Base-by-base conservation (phyloP, 2,113 vertebrate species). In the Oostethus manadensis region DNA sequence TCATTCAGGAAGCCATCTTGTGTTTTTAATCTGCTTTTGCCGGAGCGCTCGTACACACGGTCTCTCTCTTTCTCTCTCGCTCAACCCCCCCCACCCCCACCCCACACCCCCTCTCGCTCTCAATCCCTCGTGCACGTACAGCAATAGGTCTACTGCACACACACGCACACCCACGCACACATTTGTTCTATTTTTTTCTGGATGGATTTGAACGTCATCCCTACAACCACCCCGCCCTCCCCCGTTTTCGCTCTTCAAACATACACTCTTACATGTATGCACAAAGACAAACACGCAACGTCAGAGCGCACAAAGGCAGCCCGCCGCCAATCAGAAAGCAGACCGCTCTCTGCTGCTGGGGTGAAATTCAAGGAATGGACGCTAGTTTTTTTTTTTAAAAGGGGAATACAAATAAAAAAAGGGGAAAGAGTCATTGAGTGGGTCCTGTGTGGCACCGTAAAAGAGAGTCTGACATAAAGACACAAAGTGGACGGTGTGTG, bases 1-100 rank as follows among this genome's bases (percentile, higher is more conserved):
- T 84, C 89, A 88, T 90, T 90, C 88, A 91, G 88, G 90, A 89
- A 90, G 90, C 89, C 90, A 91, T 91, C 89, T 89, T 91, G 88
- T 89, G 88, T 89, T 90, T 87, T 89, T 88, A 88, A 87, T 90
- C 87, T 81, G 84, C 81, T 84, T 86, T 90, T 87, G 87, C 87
- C 89, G 84, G 85, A 88, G 83, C 74, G 56, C 82, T 86, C 72
- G 81, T 86, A 88, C 73, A 66, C 80, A 79, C 78, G 71, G 56
- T 69, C 84, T 73, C 64, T 59, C 68, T 73, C 71, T 56, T 64
- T 38, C 73, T 60, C 76, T 47, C 73, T 23, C 75, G 49, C 70
- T 62, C 75, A 62, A 35, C 68, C 72, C 23, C 23, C 64, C 66
- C 73, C 71, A 77, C 58, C 68, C 67, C 75, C 67, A 48, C 66